These are phyloP conservation scores for Trachurus trachurus DNA, from an alignment of 2,797 vertebrate genomes.

Conservation along the genomic window DNA sequence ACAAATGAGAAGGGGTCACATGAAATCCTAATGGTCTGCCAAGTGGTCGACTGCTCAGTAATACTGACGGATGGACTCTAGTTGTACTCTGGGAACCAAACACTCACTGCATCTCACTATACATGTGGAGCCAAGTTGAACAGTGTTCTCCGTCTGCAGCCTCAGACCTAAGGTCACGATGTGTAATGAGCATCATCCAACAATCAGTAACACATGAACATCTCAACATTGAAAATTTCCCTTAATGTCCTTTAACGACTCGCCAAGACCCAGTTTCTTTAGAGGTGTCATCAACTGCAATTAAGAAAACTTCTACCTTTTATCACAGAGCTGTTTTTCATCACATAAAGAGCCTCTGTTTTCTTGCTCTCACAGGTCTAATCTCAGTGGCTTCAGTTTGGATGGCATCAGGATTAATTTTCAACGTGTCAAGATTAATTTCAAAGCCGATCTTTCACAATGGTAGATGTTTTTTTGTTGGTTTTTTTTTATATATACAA, in stretches of 20 bases:
- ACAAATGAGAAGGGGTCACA: too few relatives aligned
- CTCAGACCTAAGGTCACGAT: neutral
- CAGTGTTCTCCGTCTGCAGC: neutral
- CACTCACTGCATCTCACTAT: too few relatives aligned
- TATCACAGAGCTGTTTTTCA: neutral
- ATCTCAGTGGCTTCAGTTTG: constrained; percentile 29
- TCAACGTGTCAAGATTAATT: constrained; percentile 49
- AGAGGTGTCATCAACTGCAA: constrained; percentile 3
- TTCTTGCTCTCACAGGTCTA: constrained; percentile 17
- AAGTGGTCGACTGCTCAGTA: too few relatives aligned
- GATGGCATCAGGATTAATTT: constrained; percentile 49
- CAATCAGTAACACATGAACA: neutral
- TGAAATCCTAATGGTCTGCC: too few relatives aligned
- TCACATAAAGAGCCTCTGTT: constrained; percentile 7
- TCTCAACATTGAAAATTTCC: neutral
- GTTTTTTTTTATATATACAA: neutral
- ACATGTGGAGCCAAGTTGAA: neutral
- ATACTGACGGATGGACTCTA: too few relatives aligned
- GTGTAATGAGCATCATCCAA: constrained; percentile 7
- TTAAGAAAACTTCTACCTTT: neutral
- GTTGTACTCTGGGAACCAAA: too few relatives aligned
- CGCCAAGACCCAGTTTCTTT: neutral
- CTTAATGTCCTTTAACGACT: neutral
- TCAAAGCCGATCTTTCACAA: constrained; percentile 40
- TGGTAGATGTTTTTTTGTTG: neutral